Base-by-base conservation (phyloP, 2,888 invertebrate species). In the Erpobdella octoculata region DNA sequence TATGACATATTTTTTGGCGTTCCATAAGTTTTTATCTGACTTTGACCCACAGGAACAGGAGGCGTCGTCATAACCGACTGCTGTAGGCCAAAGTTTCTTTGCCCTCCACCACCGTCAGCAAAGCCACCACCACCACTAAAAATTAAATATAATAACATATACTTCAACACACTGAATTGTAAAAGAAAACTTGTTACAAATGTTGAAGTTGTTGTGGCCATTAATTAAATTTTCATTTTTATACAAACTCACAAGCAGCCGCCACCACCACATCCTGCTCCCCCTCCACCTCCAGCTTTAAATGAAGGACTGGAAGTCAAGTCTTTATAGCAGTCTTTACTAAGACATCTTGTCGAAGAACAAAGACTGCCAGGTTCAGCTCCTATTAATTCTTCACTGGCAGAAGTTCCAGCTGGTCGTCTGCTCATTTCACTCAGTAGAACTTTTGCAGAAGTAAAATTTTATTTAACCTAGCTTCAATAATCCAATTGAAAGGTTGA, bases 1-100 rank as follows among this genome's bases (percentile, higher is more conserved):
- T 53, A 69, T 21, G 69, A 53, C 69, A 69, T 69, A 36, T 69
- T 69, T 37, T 69, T 69, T 33, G 69, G 69, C 33, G 46, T 69
- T 2, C 69, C 69, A 21, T 58, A 69, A 1, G 69, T 69, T 35
- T 69, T 69, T 36, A 69, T 69, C 28, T 69, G 69, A 31, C 28
- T 58, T 9, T 69, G n/a, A 35, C 58, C 31, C 12, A 69, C 53
- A 15, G 58, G 25, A n/a, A 31, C 35, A n/a, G 69, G 58, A 1
- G 69, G 46, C 1, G 69, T 53, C 9, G 69, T 58, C 36, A 69
- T 35, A 12, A 69, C 69, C 28, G 36, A 33, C 46, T 46, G 33
- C 31, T 53, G 48, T 4, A 15, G 33, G 6, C 53, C 48, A 35
- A 36, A 53, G 31, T 28, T 33, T 35, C 62, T 62, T 41, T 41